Base-by-base conservation (phyloP, 2,797 vertebrate species). In the Tympanoctomys barrerae region DNA sequence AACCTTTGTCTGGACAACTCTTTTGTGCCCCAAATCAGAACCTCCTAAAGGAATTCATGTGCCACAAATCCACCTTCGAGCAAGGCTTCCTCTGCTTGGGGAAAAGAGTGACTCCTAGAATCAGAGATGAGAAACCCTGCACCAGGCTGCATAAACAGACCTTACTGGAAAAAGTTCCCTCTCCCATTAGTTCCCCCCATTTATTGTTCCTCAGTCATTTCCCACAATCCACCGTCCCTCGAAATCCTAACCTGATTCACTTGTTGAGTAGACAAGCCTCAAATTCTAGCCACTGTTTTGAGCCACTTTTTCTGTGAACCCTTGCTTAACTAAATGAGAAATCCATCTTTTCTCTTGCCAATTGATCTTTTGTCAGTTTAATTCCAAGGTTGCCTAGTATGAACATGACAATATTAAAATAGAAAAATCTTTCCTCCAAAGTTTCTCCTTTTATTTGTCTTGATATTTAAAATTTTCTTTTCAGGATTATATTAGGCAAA, bases 391-490 rank as follows among this genome's bases (percentile, higher is more conserved):
- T 36, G 13, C 59, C 66, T 71, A 86, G 46, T 6, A 75, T 80
- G 36, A 82, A 82, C 46, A 12, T 42, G 31, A 84, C 12, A 36
- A 6, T 9, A 87, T 84, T 89, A 90, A 84, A 95, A 89, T 54
- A 89, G 42, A 61, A 91, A 91, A 62, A 18, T 71, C 54, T 66
- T 93, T 78, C 57, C 71, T 57, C 62, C 54, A 33, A 24, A 16
- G 18, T 84, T 89, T 89, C 70, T 90, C 39, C 94, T 57, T 62
- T 61, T 61, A 88, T 49, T 90, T 70, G 33, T 66, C 28, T 59
- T 16, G 14, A 19, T 83, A 57, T 39, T 64, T 89, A 71, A 46
- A n/a, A 39, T 70, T 94, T 24, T 31, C 31, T 94, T 81, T 75
- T 94, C 71, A 89, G 54, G 42, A 49, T 70, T 87, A 36, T 64